Conservation (phyloP, 2,113 vertebrate species). For the Python bivittatus region DNA sequence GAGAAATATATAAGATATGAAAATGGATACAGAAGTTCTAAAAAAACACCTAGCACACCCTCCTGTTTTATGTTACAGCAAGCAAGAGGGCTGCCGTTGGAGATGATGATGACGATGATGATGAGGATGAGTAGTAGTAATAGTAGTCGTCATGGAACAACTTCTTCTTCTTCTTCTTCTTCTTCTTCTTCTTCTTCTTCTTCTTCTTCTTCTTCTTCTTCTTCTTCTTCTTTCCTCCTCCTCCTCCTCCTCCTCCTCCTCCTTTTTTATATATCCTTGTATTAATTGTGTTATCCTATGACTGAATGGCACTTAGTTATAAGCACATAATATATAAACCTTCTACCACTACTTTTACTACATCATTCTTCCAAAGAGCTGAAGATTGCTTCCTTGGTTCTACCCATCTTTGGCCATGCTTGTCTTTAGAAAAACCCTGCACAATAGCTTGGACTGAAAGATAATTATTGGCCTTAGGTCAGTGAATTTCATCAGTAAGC, state of each 20-base stretch:
- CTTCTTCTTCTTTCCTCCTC: no score
- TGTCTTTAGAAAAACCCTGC: background rate
- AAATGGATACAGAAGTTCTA: background rate
- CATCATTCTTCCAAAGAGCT: background rate
- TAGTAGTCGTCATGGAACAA: no score
- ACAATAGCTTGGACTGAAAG: background rate
- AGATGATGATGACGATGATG: no score
- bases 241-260: background rate
- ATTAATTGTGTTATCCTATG: background rate
- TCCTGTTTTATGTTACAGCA: background rate
- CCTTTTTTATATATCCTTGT: background rate
- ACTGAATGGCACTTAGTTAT: background rate
- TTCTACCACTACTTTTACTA: background rate
- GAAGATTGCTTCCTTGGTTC: background rate
- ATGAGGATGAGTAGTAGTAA: no score
- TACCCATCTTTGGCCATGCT: background rate
- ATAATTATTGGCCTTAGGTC: background rate
- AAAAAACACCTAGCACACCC: background rate
- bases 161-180: no score
- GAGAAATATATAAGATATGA: background rate
- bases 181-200: no score
- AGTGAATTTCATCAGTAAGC: background rate
- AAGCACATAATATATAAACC: background rate
- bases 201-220: no score
- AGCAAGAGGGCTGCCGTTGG: background rate